These are phyloP conservation scores for Agelas oroides DNA, from an alignment of 37 sponge, comb jelly and placozoan species.

Conservation along the genomic window DNA sequence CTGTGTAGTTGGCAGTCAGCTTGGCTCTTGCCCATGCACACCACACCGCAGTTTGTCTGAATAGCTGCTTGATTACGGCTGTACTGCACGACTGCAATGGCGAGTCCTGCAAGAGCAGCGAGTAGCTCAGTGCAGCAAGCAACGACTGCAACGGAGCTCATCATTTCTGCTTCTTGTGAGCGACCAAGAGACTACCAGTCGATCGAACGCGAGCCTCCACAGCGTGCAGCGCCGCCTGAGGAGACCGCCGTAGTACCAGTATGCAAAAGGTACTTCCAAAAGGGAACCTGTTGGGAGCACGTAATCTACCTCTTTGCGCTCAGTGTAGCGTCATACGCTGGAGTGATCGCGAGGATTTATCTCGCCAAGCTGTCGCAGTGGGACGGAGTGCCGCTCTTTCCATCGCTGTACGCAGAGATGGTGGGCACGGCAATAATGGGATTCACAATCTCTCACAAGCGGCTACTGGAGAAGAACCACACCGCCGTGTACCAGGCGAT, in stretches of 20 bases:
- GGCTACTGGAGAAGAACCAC: constrained; percentile 22
- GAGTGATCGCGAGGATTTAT: constrained; percentile 48
- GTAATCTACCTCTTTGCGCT: constrained; percentile 32
- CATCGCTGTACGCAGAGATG: constrained; percentile 64
- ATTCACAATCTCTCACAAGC: constrained; percentile 30
- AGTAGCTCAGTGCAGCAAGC: constrained; percentile 7
- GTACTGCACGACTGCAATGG: no score
- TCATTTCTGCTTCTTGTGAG: background rate
- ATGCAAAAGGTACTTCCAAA: constrained; percentile 24
- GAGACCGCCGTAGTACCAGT: background rate
- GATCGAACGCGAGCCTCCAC: background rate
- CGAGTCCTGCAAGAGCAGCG: no score
- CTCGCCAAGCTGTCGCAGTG: constrained; percentile 24
- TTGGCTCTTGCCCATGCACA: no score
- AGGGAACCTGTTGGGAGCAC: constrained; percentile 23
- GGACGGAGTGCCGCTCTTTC: constrained; percentile 51
- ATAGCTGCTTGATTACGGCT: no score
- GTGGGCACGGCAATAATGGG: constrained; percentile 69
- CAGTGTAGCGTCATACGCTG: constrained; percentile 40
- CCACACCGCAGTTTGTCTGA: no score
- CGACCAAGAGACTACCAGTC: constrained; percentile 15
- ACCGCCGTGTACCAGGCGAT: constrained; percentile 40
- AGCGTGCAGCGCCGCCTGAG: background rate
- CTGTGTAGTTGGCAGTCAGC: no score
- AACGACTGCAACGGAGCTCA: constrained; percentile 62